Evolutionary conservation across 1,140 invertebrate species (phyloP).

Genomic region (Eubasilissa regina): DNA sequence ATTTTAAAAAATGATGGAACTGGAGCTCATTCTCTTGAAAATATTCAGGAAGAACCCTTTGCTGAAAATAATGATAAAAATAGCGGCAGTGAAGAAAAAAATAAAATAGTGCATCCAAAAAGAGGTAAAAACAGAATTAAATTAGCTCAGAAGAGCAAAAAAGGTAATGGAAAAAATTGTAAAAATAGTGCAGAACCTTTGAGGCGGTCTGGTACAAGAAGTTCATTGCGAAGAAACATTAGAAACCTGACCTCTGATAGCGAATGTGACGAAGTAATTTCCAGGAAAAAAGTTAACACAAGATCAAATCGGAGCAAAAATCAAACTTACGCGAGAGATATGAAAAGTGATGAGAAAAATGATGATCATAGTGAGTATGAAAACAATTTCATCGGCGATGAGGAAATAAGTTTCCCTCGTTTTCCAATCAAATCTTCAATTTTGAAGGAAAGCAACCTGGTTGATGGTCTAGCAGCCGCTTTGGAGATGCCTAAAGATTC

Average conservation of each 20-base stretch:
- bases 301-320: constrained; percentile 54
- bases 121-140: constrained; percentile 2
- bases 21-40: not conserved
- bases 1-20: not conserved
- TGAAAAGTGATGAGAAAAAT: constrained; percentile 57
- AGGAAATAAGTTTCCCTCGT: constrained; percentile 49
- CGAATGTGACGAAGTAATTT: constrained; percentile 45
- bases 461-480: constrained; percentile 58
- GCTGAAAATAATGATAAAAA: not conserved
- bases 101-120: constrained; percentile 7
- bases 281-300: constrained; percentile 39
- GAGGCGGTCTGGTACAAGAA: no score
- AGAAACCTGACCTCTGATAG: constrained; percentile 40
- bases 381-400: constrained; percentile 47
- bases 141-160: not conserved
- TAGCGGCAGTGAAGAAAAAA: not conserved
- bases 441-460: constrained; percentile 54
- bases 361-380: constrained; percentile 62
- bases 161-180: not conserved
- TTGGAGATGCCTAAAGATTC: constrained; percentile 47
- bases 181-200: not conserved
- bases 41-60: constrained; percentile 2
- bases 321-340: constrained; percentile 44
- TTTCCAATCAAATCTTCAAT: constrained; percentile 54
- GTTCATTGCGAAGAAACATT: no score